These are phyloP conservation scores for Acronicta psi DNA, from an alignment of 2,888 invertebrate species.

Conservation along the genomic window DNA sequence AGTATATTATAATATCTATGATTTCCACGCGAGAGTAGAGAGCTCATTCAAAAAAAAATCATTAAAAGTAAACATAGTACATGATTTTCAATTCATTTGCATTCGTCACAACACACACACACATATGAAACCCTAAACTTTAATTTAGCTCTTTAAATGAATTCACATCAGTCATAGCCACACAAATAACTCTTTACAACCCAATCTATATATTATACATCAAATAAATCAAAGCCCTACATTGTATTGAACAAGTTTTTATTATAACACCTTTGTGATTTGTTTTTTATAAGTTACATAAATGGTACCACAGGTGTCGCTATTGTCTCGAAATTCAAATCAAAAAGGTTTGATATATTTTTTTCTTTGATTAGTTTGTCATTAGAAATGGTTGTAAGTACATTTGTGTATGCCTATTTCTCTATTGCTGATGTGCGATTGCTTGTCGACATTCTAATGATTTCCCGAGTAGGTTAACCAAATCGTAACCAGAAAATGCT, in stretches of 20 bases:
- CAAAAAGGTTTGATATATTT: constrained; percentile 10
- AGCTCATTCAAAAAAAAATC: no score
- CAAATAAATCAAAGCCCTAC: background rate
- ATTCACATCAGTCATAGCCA: no score
- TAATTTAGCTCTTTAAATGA: no score
- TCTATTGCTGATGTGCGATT: constrained; percentile 20
- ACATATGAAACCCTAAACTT: no score
- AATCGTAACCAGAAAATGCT: background rate
- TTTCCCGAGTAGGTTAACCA: constrained; percentile 12
- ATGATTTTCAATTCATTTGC: no score
- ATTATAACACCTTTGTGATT: constrained; percentile 4
- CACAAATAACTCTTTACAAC: no score
- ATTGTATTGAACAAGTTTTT: background rate
- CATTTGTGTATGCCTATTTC: constrained; percentile 5
- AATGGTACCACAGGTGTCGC: constrained; percentile 2
- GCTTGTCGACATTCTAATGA: constrained; percentile 31
- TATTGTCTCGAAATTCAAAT: constrained; percentile 14
- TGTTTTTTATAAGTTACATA: constrained; percentile 13
- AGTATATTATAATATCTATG: no score
- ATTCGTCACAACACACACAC: no score
- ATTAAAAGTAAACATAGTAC: no score
- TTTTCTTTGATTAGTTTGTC: constrained; percentile 7
- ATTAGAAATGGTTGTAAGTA: constrained; percentile 27
- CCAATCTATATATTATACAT: no score
- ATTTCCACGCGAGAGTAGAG: no score